Evolutionary conservation across 2,113 vertebrate genomes (phyloP).

Genomic region (Cervus canadensis): DNA sequence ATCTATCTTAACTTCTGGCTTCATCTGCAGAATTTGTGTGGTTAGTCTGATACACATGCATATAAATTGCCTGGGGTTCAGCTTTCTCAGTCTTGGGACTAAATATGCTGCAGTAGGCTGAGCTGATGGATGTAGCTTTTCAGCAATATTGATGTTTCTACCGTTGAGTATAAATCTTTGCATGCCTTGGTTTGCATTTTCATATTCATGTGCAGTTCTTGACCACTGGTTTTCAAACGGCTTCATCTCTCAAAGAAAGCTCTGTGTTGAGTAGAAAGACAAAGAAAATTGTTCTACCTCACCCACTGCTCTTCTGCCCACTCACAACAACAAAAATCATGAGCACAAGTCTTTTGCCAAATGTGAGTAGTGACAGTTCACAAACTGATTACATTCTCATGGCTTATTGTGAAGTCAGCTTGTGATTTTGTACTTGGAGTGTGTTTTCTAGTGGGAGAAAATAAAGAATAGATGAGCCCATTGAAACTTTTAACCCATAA

Average conservation of each 20-base stretch:
- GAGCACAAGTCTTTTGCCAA: not conserved
- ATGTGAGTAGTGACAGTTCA: not conserved
- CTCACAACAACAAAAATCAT: not conserved
- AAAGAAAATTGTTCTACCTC: not conserved
- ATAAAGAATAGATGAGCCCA: not conserved
- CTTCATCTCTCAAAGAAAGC: not conserved
- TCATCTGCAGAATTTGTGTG: not conserved
- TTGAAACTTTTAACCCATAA: not conserved
- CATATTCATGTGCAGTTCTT: not conserved
- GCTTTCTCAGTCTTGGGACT: slow-evolving; percentile 1
- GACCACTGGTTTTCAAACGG: not conserved
- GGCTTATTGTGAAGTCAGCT: not conserved
- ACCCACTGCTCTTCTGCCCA: not conserved
- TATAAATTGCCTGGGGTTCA: slow-evolving; percentile 5
- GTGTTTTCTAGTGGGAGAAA: not conserved
- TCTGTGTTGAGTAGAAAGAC: not conserved
- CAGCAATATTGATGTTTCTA: not conserved
- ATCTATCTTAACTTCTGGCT: slow-evolving; percentile 18
- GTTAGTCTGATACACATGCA: not conserved
- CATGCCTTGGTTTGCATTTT: not conserved
- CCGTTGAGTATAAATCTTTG: not conserved
- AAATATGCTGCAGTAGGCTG: not conserved
- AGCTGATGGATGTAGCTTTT: not conserved
- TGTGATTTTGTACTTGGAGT: not conserved
- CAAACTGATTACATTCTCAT: not conserved